Evolutionary conservation across 1,140 invertebrate genomes (phyloP).

Genomic region (Lerema accius): DNA sequence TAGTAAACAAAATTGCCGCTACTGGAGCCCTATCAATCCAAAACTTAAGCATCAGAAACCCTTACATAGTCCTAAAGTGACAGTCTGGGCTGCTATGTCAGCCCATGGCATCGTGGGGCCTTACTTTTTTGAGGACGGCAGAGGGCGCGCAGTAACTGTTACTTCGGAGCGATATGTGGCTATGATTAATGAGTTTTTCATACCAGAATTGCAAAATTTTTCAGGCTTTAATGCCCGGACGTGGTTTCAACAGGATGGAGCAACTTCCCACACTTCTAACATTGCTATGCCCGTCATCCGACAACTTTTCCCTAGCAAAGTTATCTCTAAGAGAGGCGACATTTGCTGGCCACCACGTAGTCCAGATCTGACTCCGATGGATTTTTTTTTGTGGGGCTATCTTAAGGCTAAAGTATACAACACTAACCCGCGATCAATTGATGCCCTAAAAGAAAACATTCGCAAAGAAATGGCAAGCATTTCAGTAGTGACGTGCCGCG

Average conservation of each 20-base stretch:
- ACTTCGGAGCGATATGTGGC: slow-evolving; percentile 37
- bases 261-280: slow-evolving; percentile 19
- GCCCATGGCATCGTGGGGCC: background rate
- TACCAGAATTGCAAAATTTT: slow-evolving; percentile 36
- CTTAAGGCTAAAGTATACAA: slow-evolving; percentile 37
- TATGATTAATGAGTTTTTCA: slow-evolving; percentile 36
- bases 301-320: slow-evolving; percentile 20
- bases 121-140: slow-evolving; percentile 33
- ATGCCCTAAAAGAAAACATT: slow-evolving; percentile 35
- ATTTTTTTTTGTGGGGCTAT: too few relatives aligned
- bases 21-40: background rate
- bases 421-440: slow-evolving; percentile 26
- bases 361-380: slow-evolving; percentile 36
- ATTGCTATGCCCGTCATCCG: background rate
- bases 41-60: background rate
- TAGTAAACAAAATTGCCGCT: background rate
- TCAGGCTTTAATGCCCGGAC: slow-evolving; percentile 29
- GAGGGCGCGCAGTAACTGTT: slow-evolving; percentile 17
- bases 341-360: slow-evolving; percentile 40
- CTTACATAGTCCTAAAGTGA: background rate
- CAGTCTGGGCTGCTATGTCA: background rate
- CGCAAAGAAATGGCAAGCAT: slow-evolving; percentile 31
- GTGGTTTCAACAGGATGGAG: slow-evolving; percentile 40
- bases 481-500: slow-evolving; percentile 21
- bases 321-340: slow-evolving; percentile 18